These are phyloP conservation scores for Charadrius vociferus DNA, from an alignment of 2,113 vertebrate genomes.

Conservation along the genomic window DNA sequence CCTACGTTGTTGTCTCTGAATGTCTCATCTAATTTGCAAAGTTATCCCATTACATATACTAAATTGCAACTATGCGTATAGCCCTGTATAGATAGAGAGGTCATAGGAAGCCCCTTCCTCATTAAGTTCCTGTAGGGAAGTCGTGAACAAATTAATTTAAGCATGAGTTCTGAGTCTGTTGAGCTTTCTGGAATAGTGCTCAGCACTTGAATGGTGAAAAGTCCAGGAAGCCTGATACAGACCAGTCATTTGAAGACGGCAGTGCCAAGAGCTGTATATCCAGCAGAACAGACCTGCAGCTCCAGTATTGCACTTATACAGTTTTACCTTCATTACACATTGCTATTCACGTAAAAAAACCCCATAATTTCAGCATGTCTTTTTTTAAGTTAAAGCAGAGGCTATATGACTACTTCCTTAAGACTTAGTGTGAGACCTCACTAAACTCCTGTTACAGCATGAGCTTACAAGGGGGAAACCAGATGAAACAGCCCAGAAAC, in stretches of 20 bases:
- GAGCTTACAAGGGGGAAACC: neutral
- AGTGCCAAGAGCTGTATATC: neutral
- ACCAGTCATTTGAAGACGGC: neutral
- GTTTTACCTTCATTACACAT: neutral
- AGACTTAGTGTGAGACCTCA: neutral
- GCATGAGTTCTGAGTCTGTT: neutral
- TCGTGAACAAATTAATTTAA: neutral
- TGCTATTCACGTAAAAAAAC: neutral
- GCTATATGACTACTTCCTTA: neutral
- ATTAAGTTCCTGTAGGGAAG: neutral
- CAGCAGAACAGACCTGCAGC: neutral
- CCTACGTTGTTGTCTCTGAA: neutral
- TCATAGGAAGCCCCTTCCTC: neutral
- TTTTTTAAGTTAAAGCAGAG: neutral
- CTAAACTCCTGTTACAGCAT: neutral
- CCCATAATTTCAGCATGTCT: neutral
- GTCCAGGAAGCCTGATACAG: neutral
- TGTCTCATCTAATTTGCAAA: neutral
- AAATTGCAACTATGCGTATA: neutral
- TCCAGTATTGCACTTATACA: neutral
- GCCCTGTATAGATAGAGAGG: neutral
- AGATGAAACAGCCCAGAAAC: neutral
- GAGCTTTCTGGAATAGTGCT: neutral
- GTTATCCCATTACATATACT: neutral
- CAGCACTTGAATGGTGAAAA: neutral